Evolutionary conservation across 2,797 vertebrate genomes (phyloP).

Genomic region (Sebastes taczanowskii): DNA sequence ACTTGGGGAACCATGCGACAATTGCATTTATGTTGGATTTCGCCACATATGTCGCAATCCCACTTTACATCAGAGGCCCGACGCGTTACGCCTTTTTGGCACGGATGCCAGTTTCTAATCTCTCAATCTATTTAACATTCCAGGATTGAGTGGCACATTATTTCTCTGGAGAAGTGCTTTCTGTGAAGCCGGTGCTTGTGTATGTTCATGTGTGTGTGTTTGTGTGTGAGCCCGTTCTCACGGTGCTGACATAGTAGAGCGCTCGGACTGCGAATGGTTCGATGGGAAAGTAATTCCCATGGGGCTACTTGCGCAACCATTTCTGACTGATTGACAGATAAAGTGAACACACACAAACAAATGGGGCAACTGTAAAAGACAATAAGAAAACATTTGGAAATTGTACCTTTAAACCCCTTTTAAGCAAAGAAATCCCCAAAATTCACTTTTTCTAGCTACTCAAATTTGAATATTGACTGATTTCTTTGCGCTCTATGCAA

Average conservation of each 20-base stretch:
- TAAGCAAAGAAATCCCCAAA: not conserved
- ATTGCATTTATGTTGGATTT: not conserved
- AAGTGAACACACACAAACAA: slow-evolving; percentile 14
- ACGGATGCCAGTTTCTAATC: slow-evolving; percentile 45
- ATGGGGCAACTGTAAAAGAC: not conserved
- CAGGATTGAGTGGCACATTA: slow-evolving; percentile 53
- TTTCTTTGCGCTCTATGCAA: not conserved
- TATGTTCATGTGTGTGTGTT: slow-evolving; percentile 22
- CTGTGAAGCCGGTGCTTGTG: not conserved
- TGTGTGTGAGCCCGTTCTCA: slow-evolving; percentile 62
- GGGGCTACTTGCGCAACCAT: slow-evolving; percentile 47
- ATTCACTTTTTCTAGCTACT: not conserved
- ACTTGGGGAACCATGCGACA: not conserved
- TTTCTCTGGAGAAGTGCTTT: slow-evolving; percentile 56
- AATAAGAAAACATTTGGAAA: too few relatives aligned
- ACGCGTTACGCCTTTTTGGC: slow-evolving; percentile 21
- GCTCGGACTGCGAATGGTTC: slow-evolving; percentile 33
- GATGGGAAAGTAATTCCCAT: slow-evolving; percentile 68
- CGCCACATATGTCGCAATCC: not conserved
- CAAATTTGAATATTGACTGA: not conserved
- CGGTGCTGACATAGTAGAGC: slow-evolving; percentile 48
- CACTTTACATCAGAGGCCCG: slow-evolving; percentile 22
- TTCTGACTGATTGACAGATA: slow-evolving; percentile 49
- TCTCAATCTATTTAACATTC: slow-evolving; percentile 58
- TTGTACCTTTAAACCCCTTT: not conserved